Base-by-base conservation (phyloP, 2,113 vertebrate species). In the Colaptes auratus region DNA sequence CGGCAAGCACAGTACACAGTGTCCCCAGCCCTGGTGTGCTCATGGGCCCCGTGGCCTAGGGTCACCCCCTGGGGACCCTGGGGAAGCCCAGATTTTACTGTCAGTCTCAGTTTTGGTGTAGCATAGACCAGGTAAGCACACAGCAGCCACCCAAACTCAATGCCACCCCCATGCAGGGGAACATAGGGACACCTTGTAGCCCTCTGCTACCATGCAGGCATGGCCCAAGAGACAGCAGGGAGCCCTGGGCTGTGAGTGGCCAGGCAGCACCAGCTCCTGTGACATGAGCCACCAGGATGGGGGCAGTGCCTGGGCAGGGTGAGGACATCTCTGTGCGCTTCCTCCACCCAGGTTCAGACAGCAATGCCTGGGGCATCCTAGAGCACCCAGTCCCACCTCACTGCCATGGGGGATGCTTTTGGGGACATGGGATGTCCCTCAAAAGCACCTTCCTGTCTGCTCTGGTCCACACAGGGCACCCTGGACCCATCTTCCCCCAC, bases 1-100 rank as follows among this genome's bases (percentile, higher is more conserved):
- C 50, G 1, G 12, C 42, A 31, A 27, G 59, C 2, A 0, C 19
- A 20, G 19, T 24, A 10, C 14, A 0, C 0, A 4, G 23, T n/a
- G 20, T 44, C 30, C 59, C 52, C 24, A 33, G 60, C 12, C 15
- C 12, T 9, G 2, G 48, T 2, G 7, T 3, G 5, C 19, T 5
- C 35, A 35, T 52, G 20, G 28, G 35, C 8, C n/a, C 65, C 2
- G 1, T 0, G 0, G 36, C 61, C 42, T 12, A 52, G 23, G 4
- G 17, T 21, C 9, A 15, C 14, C 35, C 24, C 6, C 23, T 4
- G 19, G 35, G 67, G 35, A 63, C 13, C 30, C 44, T 0, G 7
- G 63, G 36, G 65, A 87, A 87, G 42, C 31, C 65, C 84, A 36
- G 28, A 44, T 75, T 72, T 78, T 64, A 48, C 71, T 50, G 19